Percentiles rank a stretch among this genome's conserved stretches.
Conservation (phyloP, 2,113 vertebrate genomes). For the Ptilonorhynchus violaceus region DNA sequence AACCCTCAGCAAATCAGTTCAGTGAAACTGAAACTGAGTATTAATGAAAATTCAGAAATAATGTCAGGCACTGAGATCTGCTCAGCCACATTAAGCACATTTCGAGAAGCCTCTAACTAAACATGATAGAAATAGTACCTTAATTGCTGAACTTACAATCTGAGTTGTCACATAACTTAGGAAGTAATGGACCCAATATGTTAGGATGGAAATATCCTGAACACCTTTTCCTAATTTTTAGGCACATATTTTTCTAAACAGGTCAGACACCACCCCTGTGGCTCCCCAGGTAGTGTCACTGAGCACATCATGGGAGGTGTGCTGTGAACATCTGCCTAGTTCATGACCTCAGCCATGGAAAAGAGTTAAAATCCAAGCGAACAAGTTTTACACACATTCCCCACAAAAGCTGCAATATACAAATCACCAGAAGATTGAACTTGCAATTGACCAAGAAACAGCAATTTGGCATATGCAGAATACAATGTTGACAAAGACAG, state of each 20-base stretch:
- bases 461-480: slow-evolving; percentile 6
- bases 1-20: neutral
- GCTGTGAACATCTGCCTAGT: neutral
- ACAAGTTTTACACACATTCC: neutral
- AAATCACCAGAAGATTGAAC: neutral
- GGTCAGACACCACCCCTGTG: neutral
- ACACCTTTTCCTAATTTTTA: neutral
- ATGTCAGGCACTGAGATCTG: neutral
- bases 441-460: neutral
- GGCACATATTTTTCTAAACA: neutral
- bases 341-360: neutral
- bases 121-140: neutral
- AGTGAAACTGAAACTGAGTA: neutral
- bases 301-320: neutral
- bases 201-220: neutral
- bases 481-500: neutral
- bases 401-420: neutral
- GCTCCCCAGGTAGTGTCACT: neutral
- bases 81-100: neutral
- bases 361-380: neutral
- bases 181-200: neutral
- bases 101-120: neutral
- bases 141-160: neutral
- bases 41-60: neutral
- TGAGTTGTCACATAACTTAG: neutral